Conservation (phyloP, 2,888 invertebrate genomes). For the Idaea straminata region DNA sequence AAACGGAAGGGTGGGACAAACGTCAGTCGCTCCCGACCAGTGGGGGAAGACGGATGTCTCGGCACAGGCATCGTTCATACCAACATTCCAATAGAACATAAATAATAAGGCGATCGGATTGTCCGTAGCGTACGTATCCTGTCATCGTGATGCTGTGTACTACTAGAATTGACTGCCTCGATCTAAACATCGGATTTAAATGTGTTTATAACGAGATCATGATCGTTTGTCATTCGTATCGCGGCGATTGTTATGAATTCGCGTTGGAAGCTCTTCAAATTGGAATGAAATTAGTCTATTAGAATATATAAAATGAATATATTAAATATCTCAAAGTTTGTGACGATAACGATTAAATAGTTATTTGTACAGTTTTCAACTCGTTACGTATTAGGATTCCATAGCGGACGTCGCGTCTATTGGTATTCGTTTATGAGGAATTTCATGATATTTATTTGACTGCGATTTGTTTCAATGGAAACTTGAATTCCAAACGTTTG, state of each 20-base stretch:
- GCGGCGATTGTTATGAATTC: slow-evolving; percentile 16
- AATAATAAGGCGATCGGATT: slow-evolving; percentile 45
- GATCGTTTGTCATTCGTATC: slow-evolving; percentile 34
- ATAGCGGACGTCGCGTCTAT: background rate
- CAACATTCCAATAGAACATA: slow-evolving; percentile 68
- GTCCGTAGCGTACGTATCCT: slow-evolving; percentile 17
- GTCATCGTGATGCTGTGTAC: slow-evolving; percentile 15
- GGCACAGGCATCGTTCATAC: slow-evolving; percentile 63
- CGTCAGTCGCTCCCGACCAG: slow-evolving; percentile 49
- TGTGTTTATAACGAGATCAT: slow-evolving; percentile 36
- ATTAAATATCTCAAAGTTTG: background rate
- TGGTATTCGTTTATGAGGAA: background rate
- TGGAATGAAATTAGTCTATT: slow-evolving; percentile 7
- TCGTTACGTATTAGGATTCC: background rate
- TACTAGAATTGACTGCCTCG: slow-evolving; percentile 34
- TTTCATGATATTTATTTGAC: background rate
- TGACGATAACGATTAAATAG: background rate
- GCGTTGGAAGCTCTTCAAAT: slow-evolving; percentile 9
- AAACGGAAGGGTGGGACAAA: slow-evolving; percentile 49
- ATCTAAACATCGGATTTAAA: slow-evolving; percentile 44
- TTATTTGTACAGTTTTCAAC: background rate
- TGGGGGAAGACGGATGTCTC: slow-evolving; percentile 67
- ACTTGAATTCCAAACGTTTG: background rate
- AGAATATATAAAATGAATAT: slow-evolving; percentile 20
- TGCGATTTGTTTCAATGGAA: background rate